Percentiles rank a stretch among this genome's conserved stretches.
Conservation (phyloP, 1,140 invertebrate genomes). For the Pinna nobilis region DNA sequence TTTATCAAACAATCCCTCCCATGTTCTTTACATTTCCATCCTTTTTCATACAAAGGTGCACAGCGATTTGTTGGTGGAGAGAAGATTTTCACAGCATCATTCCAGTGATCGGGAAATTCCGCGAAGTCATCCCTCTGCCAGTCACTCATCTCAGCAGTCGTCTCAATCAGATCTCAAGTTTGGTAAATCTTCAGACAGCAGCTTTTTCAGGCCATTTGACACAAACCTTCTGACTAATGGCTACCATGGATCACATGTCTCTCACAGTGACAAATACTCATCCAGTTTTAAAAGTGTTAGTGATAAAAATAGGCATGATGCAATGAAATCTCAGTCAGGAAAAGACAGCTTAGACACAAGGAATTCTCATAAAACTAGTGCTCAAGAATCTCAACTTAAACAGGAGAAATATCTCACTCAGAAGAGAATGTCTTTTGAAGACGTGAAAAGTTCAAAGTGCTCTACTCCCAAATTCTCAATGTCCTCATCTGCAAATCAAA, state of each 20-base stretch:
- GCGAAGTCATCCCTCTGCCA: not conserved
- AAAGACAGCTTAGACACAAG: not conserved
- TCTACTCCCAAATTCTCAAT: no score
- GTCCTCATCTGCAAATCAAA: no score
- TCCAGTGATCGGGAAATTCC: not conserved
- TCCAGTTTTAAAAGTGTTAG: conserved; percentile 15
- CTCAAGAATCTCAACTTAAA: conserved; percentile 16
- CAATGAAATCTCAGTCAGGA: conserved; percentile 13
- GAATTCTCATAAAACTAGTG: not conserved
- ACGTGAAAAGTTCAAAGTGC: no score
- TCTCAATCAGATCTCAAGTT: not conserved
- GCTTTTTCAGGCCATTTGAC: conserved; percentile 62
- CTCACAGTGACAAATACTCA: conserved; percentile 27
- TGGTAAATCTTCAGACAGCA: conserved; percentile 35
- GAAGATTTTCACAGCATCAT: conserved; percentile 9
- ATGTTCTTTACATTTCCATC: no score
- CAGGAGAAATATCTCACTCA: no score
- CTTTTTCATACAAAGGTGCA: no score
- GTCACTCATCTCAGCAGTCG: not conserved
- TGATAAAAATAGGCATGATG: conserved; percentile 12
- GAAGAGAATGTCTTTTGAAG: no score
- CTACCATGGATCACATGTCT: conserved; percentile 35
- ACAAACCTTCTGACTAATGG: conserved; percentile 41
- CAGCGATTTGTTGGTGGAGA: conserved; percentile 1
- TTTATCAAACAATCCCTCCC: no score